Evolutionary conservation across 2,888 invertebrate genomes (phyloP).

Genomic region (Spodoptera picta): DNA sequence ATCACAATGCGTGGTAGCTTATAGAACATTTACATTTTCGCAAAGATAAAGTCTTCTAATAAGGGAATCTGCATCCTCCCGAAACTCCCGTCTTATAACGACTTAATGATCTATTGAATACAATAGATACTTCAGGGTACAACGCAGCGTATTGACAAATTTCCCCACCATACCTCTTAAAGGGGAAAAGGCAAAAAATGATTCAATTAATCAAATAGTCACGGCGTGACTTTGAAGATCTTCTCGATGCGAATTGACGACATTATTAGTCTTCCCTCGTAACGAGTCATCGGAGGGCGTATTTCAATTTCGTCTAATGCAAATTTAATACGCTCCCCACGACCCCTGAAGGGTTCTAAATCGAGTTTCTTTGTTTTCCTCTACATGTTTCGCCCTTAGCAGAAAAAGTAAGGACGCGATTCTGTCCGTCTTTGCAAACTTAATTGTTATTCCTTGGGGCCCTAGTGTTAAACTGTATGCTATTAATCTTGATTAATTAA

Average conservation of each 20-base stretch:
- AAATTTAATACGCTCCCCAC: conserved; percentile 86
- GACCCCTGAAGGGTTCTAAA: conserved; percentile 78
- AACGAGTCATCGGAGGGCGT: conserved; percentile 85
- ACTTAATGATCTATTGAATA: conserved; percentile 44
- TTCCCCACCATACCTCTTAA: conserved; percentile 56
- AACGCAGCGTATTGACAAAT: conserved; percentile 65
- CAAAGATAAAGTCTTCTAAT: conserved; percentile 9
- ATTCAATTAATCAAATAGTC: conserved; percentile 87
- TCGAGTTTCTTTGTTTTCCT: conserved; percentile 84
- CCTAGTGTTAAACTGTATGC: conserved; percentile 76
- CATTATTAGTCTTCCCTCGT: conserved; percentile 85
- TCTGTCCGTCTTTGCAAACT: conserved; percentile 55
- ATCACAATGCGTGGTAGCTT: too few species aligned
- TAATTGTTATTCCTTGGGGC: conserved; percentile 78
- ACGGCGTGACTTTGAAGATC: conserved; percentile 83
- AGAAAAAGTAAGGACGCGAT: conserved; percentile 51
- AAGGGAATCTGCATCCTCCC: conserved; percentile 12
- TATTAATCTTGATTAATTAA: conserved; percentile 84
- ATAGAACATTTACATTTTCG: too few species aligned
- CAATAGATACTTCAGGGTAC: conserved; percentile 48
- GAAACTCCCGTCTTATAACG: conserved; percentile 10
- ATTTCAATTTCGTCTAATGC: conserved; percentile 88
- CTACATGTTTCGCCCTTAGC: conserved; percentile 53
- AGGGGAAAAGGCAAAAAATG: conserved; percentile 76
- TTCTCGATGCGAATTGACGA: conserved; percentile 80